Conservation (phyloP, 2,888 invertebrate genomes). For the Mesorhabditis belari region DNA sequence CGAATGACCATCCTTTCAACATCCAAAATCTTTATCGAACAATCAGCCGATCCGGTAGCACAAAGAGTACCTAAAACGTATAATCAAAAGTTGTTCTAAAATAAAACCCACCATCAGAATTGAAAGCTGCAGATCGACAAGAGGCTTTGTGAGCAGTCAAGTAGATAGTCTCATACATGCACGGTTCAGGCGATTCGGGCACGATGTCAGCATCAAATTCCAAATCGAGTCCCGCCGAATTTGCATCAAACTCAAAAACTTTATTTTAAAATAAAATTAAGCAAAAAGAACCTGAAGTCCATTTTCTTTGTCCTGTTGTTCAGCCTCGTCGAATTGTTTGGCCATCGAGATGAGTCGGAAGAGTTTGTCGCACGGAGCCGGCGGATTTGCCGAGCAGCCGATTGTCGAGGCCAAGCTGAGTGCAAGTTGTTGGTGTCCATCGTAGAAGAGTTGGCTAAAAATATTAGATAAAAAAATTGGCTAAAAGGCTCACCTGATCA, state of each 20-base stretch:
- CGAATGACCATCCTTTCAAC: slow-evolving; percentile 98
- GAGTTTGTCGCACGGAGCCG: slow-evolving; percentile 88
- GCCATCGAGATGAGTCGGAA: slow-evolving; percentile 61
- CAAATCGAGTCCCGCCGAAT: slow-evolving; percentile 70
- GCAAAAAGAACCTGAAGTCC: slow-evolving; percentile 19
- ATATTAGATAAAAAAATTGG: slow-evolving; percentile 5
- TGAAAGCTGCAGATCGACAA: slow-evolving; percentile 91
- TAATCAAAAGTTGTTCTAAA: background rate
- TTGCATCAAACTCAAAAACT: slow-evolving; percentile 44
- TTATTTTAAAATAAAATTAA: too few species aligned
- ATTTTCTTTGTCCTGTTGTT: slow-evolving; percentile 30
- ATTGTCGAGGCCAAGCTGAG: slow-evolving; percentile 70
- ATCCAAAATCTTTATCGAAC: slow-evolving; percentile 95
- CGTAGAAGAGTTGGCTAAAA: slow-evolving; percentile 88
- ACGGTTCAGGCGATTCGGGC: slow-evolving; percentile 78
- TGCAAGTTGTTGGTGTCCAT: slow-evolving; percentile 89
- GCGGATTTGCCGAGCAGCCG: slow-evolving; percentile 83
- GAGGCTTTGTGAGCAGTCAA: slow-evolving; percentile 92
- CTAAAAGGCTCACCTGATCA: slow-evolving; percentile 70
- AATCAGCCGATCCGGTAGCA: slow-evolving; percentile 95
- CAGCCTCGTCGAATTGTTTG: slow-evolving; percentile 48
- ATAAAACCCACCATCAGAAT: slow-evolving; percentile 66
- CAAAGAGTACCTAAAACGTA: slow-evolving; percentile 69
- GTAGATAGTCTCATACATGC: slow-evolving; percentile 94
- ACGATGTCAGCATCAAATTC: slow-evolving; percentile 83